phyloP scores from a whole-genome alignment of 2,797 vertebrate genomes.

The Muraenolepis orangiensis region DNA sequence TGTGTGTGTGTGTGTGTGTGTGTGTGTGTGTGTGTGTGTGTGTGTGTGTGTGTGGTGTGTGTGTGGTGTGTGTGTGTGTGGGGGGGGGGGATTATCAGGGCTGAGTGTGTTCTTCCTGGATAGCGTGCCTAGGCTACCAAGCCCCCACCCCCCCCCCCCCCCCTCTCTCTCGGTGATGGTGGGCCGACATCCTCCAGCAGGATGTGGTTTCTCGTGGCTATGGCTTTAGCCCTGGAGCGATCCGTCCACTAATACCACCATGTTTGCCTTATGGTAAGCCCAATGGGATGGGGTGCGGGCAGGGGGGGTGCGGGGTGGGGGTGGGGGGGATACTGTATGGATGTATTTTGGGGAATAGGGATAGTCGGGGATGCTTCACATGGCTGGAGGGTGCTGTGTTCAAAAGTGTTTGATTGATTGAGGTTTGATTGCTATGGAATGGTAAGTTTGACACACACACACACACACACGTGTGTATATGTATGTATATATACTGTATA shows the following conservation, averaged over 20 bases:
- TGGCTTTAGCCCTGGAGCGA: not conserved
- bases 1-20: not conserved
- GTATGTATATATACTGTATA: too few relatives aligned
- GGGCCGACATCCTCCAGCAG: not conserved
- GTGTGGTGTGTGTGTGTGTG: not conserved
- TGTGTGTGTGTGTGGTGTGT: too few relatives aligned
- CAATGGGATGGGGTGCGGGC: not conserved
- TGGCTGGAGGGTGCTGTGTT: too few relatives aligned
- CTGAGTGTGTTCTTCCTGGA: slow-evolving; percentile 30
- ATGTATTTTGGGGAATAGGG: too few relatives aligned
- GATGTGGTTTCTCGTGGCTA: not conserved
- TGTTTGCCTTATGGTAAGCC: not conserved
- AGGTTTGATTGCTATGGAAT: too few relatives aligned
- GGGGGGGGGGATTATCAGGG: slow-evolving; percentile 36
- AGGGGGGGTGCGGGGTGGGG: too few relatives aligned
- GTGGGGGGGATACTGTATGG: too few relatives aligned
- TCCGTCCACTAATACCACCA: not conserved
- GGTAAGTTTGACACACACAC: too few relatives aligned
- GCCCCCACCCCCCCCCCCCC: too few relatives aligned
- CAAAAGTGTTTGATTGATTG: too few relatives aligned
- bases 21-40: not conserved
- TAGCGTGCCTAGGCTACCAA: slow-evolving; percentile 1
- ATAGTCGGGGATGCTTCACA: too few relatives aligned
- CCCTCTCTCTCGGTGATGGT: not conserved
- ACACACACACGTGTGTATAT: too few relatives aligned